A percentile compares a stretch with the other conserved stretches of the same genome.
Conservation (phyloP, 2,888 invertebrate genomes). For the Pantelozetes paolii region DNA sequence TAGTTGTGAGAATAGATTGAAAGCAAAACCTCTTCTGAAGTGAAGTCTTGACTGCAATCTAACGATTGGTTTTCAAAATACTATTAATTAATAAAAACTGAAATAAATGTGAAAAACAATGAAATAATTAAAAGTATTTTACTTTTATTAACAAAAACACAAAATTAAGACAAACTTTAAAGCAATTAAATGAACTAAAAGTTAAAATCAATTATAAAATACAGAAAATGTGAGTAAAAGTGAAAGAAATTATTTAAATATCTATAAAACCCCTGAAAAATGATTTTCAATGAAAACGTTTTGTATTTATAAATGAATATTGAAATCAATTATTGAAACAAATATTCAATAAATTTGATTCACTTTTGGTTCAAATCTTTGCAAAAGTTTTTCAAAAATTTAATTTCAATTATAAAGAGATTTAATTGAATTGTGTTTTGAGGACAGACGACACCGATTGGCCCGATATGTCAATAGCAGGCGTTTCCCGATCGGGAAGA, state of each 20-base stretch:
- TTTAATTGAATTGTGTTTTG: neutral
- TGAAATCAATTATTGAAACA: neutral
- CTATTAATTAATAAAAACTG: neutral
- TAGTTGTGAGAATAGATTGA: too few relatives aligned
- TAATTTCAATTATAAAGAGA: neutral
- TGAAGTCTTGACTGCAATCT: neutral
- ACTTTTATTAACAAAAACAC: too few relatives aligned
- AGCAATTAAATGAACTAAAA: too few relatives aligned
- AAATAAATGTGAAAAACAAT: neutral
- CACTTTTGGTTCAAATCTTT: too few relatives aligned
- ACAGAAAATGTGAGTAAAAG: neutral
- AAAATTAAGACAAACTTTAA: too few relatives aligned
- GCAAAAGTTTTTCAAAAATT: too few relatives aligned
- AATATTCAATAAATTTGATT: neutral
- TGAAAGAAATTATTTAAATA: neutral
- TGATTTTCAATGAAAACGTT: neutral
- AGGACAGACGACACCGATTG: neutral
- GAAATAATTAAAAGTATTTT: too few relatives aligned
- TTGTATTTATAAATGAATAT: neutral
- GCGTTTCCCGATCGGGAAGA: constrained; percentile 80
- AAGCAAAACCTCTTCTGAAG: too few relatives aligned
- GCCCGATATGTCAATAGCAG: constrained; percentile 51
- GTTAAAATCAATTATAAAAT: too few relatives aligned
- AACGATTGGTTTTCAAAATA: neutral
- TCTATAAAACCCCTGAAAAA: neutral